Evolutionary conservation across 2,797 vertebrate genomes (phyloP), one percentile per base, ranked within the genome.

Genomic region (Amniataba percoides): DNA sequence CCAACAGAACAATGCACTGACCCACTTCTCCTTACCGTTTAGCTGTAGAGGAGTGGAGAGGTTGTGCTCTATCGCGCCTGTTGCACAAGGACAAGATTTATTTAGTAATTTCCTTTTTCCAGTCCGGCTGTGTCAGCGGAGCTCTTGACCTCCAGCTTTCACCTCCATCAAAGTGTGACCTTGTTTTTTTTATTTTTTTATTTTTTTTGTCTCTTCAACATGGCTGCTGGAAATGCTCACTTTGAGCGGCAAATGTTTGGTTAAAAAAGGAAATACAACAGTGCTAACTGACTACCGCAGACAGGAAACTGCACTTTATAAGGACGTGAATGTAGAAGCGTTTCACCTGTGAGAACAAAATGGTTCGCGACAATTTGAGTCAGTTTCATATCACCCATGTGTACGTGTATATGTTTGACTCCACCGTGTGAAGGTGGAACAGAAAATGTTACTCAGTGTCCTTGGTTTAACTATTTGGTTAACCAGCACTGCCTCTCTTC

Each of bases 61-160:
- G 39, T 39, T 70, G 25, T 12, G 12, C 34, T 69, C 7, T 34
- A 65, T 56, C 1, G 1, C 11, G 1, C 3, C 12, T 43, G 1
- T 66, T 68, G 53, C 18, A 23, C 19, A 73, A 70, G 8, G n/a
- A 48, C 31, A 74, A 15, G 13, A 77, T 62, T 77, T 42, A 60
- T 75, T 75, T 63, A 19, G 45, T 23, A 52, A 61, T 82, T 71
- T 79, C 67, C 53, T n/a, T 70, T 31, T 55, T 46, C 12, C n/a
- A 25, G 40, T 25, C 49, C 21, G 46, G 18, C 18, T 16, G 71
- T 46, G 51, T 52, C 34, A 3, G 42, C 8, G 31, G 18, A 19
- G 31, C 48, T 72, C 58, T 74, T 68, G 34, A 63, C 36, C 48
- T 42, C 9, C 0, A 1, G 3, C 19, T 66, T 7, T 75, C 21